Conservation (phyloP, 2,113 vertebrate species). For the Hippopotamus amphibius region DNA sequence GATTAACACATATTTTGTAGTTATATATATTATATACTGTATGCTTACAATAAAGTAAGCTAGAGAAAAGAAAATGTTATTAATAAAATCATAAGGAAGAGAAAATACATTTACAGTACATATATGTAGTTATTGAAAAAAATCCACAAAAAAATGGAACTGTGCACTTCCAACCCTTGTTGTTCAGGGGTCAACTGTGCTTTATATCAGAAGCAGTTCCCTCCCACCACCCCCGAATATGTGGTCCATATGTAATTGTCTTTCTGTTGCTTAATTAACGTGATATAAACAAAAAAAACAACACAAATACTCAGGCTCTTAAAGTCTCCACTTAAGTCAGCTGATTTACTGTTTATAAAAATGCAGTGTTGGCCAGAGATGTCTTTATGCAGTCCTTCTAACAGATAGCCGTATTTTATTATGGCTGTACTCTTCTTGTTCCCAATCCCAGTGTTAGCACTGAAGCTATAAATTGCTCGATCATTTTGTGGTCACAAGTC, state of each 20-base stretch:
- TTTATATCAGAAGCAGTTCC: background rate
- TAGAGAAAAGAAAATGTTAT: background rate
- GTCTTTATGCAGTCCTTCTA: slow-evolving; percentile 94
- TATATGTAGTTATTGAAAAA: background rate
- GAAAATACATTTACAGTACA: background rate
- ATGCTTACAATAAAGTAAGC: background rate
- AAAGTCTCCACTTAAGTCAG: background rate
- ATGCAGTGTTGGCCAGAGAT: slow-evolving; percentile 88
- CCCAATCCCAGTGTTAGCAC: slow-evolving; percentile 93
- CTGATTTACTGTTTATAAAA: background rate
- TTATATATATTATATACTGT: background rate
- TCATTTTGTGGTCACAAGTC: slow-evolving; percentile 81
- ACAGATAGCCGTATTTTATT: slow-evolving; percentile 95
- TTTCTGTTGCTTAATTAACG: background rate
- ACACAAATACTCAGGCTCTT: background rate
- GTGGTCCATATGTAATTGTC: background rate
- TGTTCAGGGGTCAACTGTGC: background rate
- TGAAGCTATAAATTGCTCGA: slow-evolving; percentile 61
- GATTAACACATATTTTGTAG: background rate
- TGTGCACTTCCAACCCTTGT: background rate
- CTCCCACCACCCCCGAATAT: background rate
- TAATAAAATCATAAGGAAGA: background rate
- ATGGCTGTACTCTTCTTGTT: slow-evolving; percentile 97
- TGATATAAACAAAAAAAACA: background rate
- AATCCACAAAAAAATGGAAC: background rate